A percentile compares a stretch with the other conserved stretches of the same genome.
phyloP scores from a whole-genome alignment of 2,888 invertebrate species.

The Drosophila basisetae region DNA sequence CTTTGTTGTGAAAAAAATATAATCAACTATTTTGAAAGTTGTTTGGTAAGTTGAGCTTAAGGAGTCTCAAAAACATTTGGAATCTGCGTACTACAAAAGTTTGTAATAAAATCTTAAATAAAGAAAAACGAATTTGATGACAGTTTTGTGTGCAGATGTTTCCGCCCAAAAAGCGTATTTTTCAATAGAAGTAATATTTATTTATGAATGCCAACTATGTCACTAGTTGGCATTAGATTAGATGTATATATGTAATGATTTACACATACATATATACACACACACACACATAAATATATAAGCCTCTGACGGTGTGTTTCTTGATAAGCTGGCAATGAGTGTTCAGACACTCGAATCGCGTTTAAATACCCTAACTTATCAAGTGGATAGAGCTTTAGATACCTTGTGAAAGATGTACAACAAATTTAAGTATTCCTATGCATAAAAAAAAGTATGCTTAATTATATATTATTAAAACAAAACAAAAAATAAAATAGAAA shows the following conservation, averaged over 20 bases:
- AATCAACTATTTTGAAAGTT: conserved; percentile 53
- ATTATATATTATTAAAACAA: not conserved
- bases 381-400: not conserved
- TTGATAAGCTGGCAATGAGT: conserved; percentile 57
- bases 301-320: conserved; percentile 12
- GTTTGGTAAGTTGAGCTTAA: conserved; percentile 35
- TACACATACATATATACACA: not conserved
- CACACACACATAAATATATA: not conserved
- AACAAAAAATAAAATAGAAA: not conserved
- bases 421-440: not conserved
- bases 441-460: not conserved
- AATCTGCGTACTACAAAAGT: not conserved
- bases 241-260: conserved; percentile 3
- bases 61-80: conserved; percentile 12
- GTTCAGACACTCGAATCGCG: conserved; percentile 21
- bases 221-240: not conserved
- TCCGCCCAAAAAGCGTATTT: conserved; percentile 7
- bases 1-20: conserved; percentile 10
- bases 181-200: conserved; percentile 3
- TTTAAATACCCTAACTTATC: conserved; percentile 23
- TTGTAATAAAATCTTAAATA: not conserved
- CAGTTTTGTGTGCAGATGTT: not conserved
- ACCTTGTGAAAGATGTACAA: not conserved
- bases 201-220: conserved; percentile 10
- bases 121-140: not conserved